Conservation (phyloP, 1,140 invertebrate genomes). For the Heliconius hewitsoni region DNA sequence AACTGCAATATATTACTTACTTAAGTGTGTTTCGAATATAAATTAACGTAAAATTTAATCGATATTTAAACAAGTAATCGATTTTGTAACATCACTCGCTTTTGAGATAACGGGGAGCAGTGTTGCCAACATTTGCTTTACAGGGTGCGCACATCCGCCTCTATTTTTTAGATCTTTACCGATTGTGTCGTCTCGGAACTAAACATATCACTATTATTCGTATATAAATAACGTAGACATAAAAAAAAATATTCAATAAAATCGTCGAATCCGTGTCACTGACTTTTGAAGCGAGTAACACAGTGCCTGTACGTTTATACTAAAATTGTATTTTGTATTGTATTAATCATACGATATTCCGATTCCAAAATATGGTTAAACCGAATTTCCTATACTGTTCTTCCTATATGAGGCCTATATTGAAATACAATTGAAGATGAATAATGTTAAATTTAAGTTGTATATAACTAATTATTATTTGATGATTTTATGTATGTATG, state of each 20-base stretch:
- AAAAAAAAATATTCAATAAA: conserved; percentile 42
- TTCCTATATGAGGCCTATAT: conserved; percentile 34
- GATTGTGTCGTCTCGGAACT: conserved; percentile 46
- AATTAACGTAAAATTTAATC: neutral
- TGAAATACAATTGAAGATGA: conserved; percentile 13
- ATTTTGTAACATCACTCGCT: conserved; percentile 6
- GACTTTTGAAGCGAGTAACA: conserved; percentile 38
- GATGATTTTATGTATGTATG: conserved; percentile 11
- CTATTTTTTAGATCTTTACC: conserved; percentile 52
- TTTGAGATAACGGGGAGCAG: conserved; percentile 5
- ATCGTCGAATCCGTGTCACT: conserved; percentile 43
- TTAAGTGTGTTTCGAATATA: neutral
- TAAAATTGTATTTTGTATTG: conserved; percentile 38
- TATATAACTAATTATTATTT: conserved; percentile 26
- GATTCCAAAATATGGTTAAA: conserved; percentile 35
- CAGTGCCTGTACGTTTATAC: conserved; percentile 37
- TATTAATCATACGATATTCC: conserved; percentile 23
- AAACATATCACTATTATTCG: conserved; percentile 55
- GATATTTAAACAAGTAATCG: neutral
- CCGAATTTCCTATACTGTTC: conserved; percentile 41
- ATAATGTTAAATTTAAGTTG: conserved; percentile 23
- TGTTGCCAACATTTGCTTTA: conserved; percentile 27
- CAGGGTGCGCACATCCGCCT: conserved; percentile 53
- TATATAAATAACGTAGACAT: conserved; percentile 41
- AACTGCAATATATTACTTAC: neutral